Evolutionary conservation across 2,888 invertebrate genomes (phyloP), one percentile per base, ranked within the genome.

Genomic region (Taphrorychus bicolor): DNA sequence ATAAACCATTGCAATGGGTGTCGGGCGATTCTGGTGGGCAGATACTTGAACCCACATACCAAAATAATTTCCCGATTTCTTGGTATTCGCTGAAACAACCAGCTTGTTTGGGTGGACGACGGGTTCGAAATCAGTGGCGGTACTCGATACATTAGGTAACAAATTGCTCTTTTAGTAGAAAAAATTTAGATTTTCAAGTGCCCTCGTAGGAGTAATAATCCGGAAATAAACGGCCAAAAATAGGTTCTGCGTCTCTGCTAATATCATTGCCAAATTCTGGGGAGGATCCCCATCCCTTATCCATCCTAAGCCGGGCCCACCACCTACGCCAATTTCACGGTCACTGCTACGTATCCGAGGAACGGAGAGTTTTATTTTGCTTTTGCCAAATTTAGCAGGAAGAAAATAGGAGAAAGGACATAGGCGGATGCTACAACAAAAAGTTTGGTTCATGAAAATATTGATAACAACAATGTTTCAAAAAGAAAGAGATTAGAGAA

Each of bases 41-140:
- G 70, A 66, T 59, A 64, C 63, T 62, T 63, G 66, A 62, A 66
- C 70, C 70, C 70, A 70, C 70, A 66, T 70, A 66, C 62, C 70
- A 59, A 69, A 70, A 70, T 70, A 66, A 70, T 70, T 70, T 66
- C 62, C 70, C 66, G 66, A 62, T 70, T 70, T 70, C 70, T 70
- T 63, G 70, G 70, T 70, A 70, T 70, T 66, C 66, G 57, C 63
- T 66, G 59, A 69, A 58, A 69, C 65, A 58, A 66, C 59, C 63
- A 58, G 69, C 59, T 48, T 66, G 65, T 58, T 40, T 68, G 24
- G 57, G 53, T 61, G 62, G 58, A 61, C 64, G 69, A 64, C 1
- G 45, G n/a, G n/a, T n/a, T n/a, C n/a, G n/a, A n/a, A n/a, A 45
- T 45, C 51, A 51, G 51, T 51, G 51, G 51, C 51, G 51, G 19